A percentile compares a stretch with the other conserved stretches of the same genome.
phyloP scores from a whole-genome alignment of 37 sponge, comb jelly and placozoan genomes.

The Dysidea cf. avara region DNA sequence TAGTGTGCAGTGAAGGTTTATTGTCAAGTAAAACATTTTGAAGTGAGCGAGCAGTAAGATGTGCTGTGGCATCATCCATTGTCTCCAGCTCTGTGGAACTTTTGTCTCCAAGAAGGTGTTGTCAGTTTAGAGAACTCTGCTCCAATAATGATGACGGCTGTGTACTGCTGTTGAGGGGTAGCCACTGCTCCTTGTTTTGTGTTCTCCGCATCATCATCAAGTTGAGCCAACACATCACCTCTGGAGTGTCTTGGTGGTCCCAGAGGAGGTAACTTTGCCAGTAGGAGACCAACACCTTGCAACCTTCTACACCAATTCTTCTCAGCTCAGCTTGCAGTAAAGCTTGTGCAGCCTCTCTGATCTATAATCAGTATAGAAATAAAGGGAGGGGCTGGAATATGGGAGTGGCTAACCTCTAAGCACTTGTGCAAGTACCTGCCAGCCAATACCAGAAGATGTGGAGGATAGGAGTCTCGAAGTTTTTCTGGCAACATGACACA shows the following conservation, averaged over 20 bases:
- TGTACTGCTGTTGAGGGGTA: constrained; percentile 76
- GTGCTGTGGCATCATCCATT: constrained; percentile 57
- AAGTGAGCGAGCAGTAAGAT: constrained; percentile 70
- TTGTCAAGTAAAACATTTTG: constrained; percentile 64
- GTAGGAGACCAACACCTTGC: constrained; percentile 38
- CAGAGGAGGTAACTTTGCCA: constrained; percentile 74
- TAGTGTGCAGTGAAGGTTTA: constrained; percentile 47
- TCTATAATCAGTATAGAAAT: constrained; percentile 36
- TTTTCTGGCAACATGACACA: constrained; percentile 94
- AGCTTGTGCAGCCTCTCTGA: constrained; percentile 91
- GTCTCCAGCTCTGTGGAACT: constrained; percentile 9
- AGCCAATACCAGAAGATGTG: constrained; percentile 83
- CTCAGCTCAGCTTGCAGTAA: constrained; percentile 83
- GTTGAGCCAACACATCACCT: neutral
- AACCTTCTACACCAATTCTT: constrained; percentile 53
- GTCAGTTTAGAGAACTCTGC: constrained; percentile 69
- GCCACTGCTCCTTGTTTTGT: constrained; percentile 25
- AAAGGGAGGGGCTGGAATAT: neutral
- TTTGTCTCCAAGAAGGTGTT: neutral
- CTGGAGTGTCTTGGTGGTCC: neutral
- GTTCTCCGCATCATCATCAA: neutral
- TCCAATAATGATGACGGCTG: constrained; percentile 86
- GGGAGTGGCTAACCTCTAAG: constrained; percentile 62
- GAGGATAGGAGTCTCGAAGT: constrained; percentile 76
- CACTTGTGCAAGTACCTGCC: constrained; percentile 69